phyloP scores from a whole-genome alignment of 2,888 invertebrate genomes.

The Halictus ligatus region DNA sequence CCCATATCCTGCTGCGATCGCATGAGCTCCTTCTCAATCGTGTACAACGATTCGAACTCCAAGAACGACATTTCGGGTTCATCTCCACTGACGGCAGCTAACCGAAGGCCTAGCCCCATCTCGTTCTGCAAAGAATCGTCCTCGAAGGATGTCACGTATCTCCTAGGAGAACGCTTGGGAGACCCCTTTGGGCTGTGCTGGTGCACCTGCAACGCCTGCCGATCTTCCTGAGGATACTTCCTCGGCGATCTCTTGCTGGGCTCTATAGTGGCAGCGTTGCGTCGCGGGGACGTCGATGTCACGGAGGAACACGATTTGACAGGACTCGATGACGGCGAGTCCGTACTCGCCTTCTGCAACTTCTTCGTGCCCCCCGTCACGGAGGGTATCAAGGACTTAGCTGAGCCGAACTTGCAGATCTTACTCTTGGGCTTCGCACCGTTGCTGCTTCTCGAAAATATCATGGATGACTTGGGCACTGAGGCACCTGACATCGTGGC shows the following conservation, averaged over 20 bases:
- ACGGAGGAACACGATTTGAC: conserved; percentile 42
- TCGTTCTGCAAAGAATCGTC: conserved; percentile 68
- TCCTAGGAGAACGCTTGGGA: conserved; percentile 65
- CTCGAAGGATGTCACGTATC: conserved; percentile 62
- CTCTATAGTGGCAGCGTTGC: conserved; percentile 43
- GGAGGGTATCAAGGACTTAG: conserved; percentile 58
- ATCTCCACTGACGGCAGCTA: conserved; percentile 48
- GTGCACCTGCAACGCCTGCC: conserved; percentile 36
- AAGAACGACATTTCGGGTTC: conserved; percentile 76
- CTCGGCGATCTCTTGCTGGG: conserved; percentile 66
- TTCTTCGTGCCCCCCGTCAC: conserved; percentile 32
- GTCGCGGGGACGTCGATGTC: conserved; percentile 54
- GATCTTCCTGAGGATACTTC: conserved; percentile 58
- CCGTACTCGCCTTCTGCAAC: conserved; percentile 33
- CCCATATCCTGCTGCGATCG: conserved; percentile 72
- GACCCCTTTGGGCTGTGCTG: conserved; percentile 52
- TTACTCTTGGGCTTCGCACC: conserved; percentile 78
- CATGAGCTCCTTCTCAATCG: conserved; percentile 76
- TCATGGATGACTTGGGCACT: conserved; percentile 71
- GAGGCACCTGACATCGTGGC: conserved; percentile 74
- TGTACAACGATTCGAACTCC: conserved; percentile 79
- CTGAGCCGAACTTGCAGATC: conserved; percentile 68
- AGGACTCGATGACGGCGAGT: conserved; percentile 48
- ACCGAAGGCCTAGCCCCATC: conserved; percentile 73
- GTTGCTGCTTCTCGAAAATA: conserved; percentile 64